These are phyloP conservation scores for Cephalopachus bancanus DNA, from an alignment of 2,797 vertebrate genomes.

Conservation along the genomic window DNA sequence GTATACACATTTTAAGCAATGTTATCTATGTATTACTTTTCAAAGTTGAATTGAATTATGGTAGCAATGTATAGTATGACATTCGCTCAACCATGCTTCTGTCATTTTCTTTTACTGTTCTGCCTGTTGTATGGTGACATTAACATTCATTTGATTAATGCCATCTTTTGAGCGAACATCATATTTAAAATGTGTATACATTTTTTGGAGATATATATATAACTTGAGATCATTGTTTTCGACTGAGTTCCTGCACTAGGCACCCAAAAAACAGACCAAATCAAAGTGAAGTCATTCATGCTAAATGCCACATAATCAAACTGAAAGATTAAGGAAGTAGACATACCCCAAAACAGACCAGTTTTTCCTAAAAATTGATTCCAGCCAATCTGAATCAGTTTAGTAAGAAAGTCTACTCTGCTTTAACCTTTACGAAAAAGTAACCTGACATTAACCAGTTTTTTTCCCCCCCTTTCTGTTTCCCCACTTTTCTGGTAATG, in stretches of 20 bases:
- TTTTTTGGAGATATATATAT: too few species aligned
- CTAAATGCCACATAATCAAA: neutral
- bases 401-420: neutral
- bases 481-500: neutral
- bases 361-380: neutral
- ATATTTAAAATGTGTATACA: too few species aligned
- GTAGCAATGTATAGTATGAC: too few species aligned
- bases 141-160: too few species aligned
- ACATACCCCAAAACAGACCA: neutral
- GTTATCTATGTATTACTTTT: too few species aligned
- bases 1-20: too few species aligned
- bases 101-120: too few species aligned
- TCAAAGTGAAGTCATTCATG: neutral
- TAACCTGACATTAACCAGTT: neutral
- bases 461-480: neutral
- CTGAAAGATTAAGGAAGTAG: neutral
- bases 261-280: neutral
- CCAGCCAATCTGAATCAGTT: neutral
- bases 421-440: neutral
- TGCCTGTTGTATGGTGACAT: too few species aligned
- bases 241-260: neutral
- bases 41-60: too few species aligned
- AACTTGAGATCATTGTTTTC: neutral
- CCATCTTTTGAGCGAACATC: too few species aligned
- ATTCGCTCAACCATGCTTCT: too few species aligned